These are phyloP conservation scores for Cryptosula pallasiana DNA, from an alignment of 2,888 invertebrate genomes.

Conservation along the genomic window DNA sequence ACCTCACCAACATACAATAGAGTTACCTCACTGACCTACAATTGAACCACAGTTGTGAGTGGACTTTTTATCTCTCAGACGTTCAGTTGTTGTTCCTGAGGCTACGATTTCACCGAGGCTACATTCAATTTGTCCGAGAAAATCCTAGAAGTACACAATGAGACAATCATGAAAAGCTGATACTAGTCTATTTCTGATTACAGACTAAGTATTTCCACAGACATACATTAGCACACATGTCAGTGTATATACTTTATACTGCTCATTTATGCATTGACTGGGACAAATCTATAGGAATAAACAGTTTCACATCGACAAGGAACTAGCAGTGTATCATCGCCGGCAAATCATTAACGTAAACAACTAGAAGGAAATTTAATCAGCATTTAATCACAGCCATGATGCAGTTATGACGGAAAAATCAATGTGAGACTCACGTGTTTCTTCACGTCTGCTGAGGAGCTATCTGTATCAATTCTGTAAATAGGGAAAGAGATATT, in stretches of 20 bases:
- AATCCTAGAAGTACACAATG: slow-evolving; percentile 44
- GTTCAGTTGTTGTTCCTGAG: slow-evolving; percentile 24
- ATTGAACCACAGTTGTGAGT: slow-evolving; percentile 29
- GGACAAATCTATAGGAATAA: too few relatives aligned
- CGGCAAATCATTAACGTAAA: background rate
- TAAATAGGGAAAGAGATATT: too few relatives aligned
- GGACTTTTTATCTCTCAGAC: background rate
- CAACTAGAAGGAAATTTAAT: background rate
- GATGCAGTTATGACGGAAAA: background rate
- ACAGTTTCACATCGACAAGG: too few relatives aligned
- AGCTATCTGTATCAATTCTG: background rate
- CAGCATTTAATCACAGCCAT: background rate
- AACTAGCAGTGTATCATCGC: too few relatives aligned
- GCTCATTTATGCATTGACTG: too few relatives aligned
- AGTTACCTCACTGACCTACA: slow-evolving; percentile 28
- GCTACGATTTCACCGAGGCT: slow-evolving; percentile 58
- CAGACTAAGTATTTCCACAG: too few relatives aligned
- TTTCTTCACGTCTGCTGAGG: background rate
- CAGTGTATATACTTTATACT: too few relatives aligned
- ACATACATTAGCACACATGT: too few relatives aligned
- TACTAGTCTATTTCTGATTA: too few relatives aligned
- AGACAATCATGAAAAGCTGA: too few relatives aligned
- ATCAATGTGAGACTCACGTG: background rate
- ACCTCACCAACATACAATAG: too few relatives aligned
- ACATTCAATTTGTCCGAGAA: slow-evolving; percentile 57